A percentile compares a stretch with the other conserved stretches of the same genome.
phyloP scores from a whole-genome alignment of 2,888 invertebrate species.

The Cephus rjabovi region DNA sequence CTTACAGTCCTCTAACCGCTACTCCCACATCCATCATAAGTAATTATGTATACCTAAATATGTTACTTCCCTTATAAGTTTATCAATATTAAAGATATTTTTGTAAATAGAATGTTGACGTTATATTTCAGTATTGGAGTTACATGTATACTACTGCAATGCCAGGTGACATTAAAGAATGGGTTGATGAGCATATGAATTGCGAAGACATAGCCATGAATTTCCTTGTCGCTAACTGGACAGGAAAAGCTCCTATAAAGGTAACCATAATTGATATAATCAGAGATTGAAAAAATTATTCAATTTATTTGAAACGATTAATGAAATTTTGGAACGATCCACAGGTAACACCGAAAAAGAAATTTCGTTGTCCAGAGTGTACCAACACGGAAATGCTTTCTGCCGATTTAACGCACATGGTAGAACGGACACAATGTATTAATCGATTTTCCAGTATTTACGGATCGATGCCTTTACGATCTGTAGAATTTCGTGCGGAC shows the following conservation, averaged over 20 bases:
- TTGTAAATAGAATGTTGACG: background rate
- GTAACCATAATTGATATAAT: slow-evolving; percentile 60
- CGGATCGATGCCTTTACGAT: slow-evolving; percentile 87
- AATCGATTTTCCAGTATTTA: slow-evolving; percentile 80
- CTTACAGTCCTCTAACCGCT: background rate
- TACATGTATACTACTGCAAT: slow-evolving; percentile 91
- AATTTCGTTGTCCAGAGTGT: slow-evolving; percentile 97
- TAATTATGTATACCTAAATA: background rate
- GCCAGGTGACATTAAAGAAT: slow-evolving; percentile 85
- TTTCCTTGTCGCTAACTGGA: slow-evolving; percentile 92
- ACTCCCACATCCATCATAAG: background rate
- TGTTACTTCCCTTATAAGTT: background rate
- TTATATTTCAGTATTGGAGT: slow-evolving; percentile 80
- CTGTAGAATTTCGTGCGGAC: slow-evolving; percentile 94
- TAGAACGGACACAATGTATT: slow-evolving; percentile 91
- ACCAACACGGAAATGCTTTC: slow-evolving; percentile 94
- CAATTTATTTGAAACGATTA: slow-evolving; percentile 1
- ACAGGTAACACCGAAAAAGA: slow-evolving; percentile 93
- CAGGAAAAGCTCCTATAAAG: slow-evolving; percentile 94
- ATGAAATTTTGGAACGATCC: slow-evolving; percentile 24
- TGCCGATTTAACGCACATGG: slow-evolving; percentile 92
- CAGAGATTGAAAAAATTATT: background rate
- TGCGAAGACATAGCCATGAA: slow-evolving; percentile 99
- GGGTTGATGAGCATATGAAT: slow-evolving; percentile 97
- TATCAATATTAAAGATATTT: background rate